These are phyloP conservation scores for Montipora foliosa DNA, from an alignment of 64 coral and sea anemone genomes.

Conservation along the genomic window DNA sequence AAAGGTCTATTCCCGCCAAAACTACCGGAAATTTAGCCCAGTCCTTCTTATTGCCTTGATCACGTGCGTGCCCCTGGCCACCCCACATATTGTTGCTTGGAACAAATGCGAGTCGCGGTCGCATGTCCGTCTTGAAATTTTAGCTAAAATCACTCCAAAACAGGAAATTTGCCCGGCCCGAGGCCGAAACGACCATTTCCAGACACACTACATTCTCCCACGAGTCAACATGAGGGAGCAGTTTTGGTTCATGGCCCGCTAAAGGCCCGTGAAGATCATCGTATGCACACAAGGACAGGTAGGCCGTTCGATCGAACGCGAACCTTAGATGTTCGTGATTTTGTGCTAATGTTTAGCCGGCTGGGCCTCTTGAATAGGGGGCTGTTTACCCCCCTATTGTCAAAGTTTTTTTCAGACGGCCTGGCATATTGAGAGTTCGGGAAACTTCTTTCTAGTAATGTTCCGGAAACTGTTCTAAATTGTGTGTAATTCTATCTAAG, in stretches of 20 bases:
- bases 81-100: slow-evolving; percentile 99
- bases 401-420: slow-evolving; percentile 40
- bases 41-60: slow-evolving; percentile 3
- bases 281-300: slow-evolving; percentile 90
- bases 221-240: slow-evolving; percentile 77
- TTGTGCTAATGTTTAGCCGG: slow-evolving; percentile 53
- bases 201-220: slow-evolving; percentile 77
- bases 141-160: slow-evolving; percentile 99
- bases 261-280: slow-evolving; percentile 81
- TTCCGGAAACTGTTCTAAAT: slow-evolving; percentile 48
- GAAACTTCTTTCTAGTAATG: slow-evolving; percentile 53
- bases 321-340: slow-evolving; percentile 55
- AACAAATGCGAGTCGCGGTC: slow-evolving; percentile 99
- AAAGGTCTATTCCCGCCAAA: slow-evolving; percentile 30
- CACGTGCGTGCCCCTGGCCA: slow-evolving; percentile 86
- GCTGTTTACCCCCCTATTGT: slow-evolving; percentile 76
- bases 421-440: slow-evolving; percentile 1
- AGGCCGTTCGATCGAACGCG: slow-evolving; percentile 80
- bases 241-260: slow-evolving; percentile 62
- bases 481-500: slow-evolving; percentile 78
- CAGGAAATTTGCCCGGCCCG: slow-evolving; percentile 95
- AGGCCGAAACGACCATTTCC: slow-evolving; percentile 78
- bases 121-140: slow-evolving; percentile 99
- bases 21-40: slow-evolving; percentile 45
- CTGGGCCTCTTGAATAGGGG: slow-evolving; percentile 74